A percentile compares a stretch with the other conserved stretches of the same genome.
phyloP scores from a whole-genome alignment of 2,888 invertebrate species.

The Caenorhabditis uteleia region DNA sequence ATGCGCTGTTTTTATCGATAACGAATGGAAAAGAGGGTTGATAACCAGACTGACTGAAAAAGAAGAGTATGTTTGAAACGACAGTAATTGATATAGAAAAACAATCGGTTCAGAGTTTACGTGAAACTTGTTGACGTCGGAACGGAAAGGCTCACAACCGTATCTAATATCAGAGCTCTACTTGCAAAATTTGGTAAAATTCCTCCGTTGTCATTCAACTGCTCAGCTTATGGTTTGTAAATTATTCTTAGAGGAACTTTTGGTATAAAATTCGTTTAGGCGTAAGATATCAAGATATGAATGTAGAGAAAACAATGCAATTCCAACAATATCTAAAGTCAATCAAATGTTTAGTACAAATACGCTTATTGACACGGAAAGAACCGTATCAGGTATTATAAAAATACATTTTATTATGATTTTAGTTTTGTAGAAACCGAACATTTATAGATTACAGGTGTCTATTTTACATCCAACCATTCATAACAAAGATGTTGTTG shows the following conservation, averaged over 20 bases:
- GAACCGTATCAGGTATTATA: constrained; percentile 5
- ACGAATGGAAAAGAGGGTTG: constrained; percentile 20
- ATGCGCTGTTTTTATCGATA: constrained; percentile 9
- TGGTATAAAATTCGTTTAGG: too few species aligned
- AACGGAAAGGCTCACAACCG: constrained; percentile 1
- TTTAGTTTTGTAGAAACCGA: too few species aligned
- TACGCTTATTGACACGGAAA: constrained; percentile 2
- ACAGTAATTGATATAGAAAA: neutral
- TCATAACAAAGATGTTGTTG: neutral
- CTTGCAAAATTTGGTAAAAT: constrained; percentile 12
- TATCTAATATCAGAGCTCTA: constrained; percentile 4
- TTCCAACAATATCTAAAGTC: constrained; percentile 3
- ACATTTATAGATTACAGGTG: neutral
- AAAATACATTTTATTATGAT: neutral
- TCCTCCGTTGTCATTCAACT: constrained; percentile 18
- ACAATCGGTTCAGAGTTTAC: constrained; percentile 2
- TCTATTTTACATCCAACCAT: constrained; percentile 18
- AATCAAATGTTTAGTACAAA: constrained; percentile 6
- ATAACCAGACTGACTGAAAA: too few species aligned
- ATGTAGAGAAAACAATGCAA: constrained; percentile 1
- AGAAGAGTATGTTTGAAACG: constrained; percentile 5
- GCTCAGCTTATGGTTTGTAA: constrained; percentile 11
- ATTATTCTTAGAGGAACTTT: too few species aligned
- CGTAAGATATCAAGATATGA: neutral
- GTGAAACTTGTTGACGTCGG: constrained; percentile 19